Evolutionary conservation across 2,888 invertebrate genomes (phyloP), one percentile per base, ranked within the genome.

Genomic region (Epistrophe grossulariae): DNA sequence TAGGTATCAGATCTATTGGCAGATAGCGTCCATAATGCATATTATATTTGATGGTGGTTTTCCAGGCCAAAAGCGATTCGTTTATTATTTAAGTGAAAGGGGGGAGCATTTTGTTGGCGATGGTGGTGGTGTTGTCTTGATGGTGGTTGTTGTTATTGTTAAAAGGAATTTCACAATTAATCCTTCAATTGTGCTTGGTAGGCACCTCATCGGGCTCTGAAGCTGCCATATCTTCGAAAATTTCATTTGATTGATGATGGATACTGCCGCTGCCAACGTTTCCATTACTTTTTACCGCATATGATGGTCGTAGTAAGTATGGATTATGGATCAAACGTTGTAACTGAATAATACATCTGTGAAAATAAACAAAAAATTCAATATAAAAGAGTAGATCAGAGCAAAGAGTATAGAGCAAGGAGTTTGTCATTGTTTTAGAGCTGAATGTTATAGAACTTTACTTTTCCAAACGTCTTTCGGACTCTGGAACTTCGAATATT

Each of bases 381-480:
- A n/a, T n/a, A n/a, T n/a, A n/a, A n/a, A n/a, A n/a, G n/a, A n/a
- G n/a, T n/a, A n/a, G n/a, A n/a, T n/a, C n/a, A n/a, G n/a, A n/a
- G n/a, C n/a, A n/a, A n/a, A n/a, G n/a, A n/a, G n/a, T n/a, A n/a
- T n/a, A n/a, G n/a, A n/a, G n/a, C 4, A 15, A 15, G 3, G 15
- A 5, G 9, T 43, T 45, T 7, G 7, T n/a, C n/a, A 45, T 45
- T 0, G 8, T 4, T 15, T 40, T 15, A 45, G 2, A 15, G n/a
- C 7, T 6, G 7, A 1, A 40, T 40, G 2, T 8, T 13, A 52
- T 2, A 4, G 31, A 9, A 15, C 66, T 88, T 24, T 85, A 92
- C 92, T 91, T 92, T 79, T 92, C 92, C 70, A 92, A 77, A 64
- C 89, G 90, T n/a, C 90, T 90, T 10, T 92, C 92, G 17, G 84